A percentile compares a stretch with the other conserved stretches of the same genome.
phyloP scores from a whole-genome alignment of 2,888 invertebrate species.

The Anthophora plumipes region DNA sequence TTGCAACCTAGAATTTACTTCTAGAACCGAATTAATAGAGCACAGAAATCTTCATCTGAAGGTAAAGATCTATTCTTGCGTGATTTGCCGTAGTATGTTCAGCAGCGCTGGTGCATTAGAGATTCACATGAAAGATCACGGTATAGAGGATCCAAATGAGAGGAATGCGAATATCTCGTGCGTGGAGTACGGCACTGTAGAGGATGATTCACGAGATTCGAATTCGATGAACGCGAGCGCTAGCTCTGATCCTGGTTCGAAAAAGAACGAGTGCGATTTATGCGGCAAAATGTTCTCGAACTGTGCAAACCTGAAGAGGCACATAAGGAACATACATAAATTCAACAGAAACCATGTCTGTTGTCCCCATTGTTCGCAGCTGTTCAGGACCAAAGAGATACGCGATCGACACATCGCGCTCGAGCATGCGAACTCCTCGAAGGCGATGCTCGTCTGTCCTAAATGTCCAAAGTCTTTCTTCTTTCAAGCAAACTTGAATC shows the following conservation, averaged over 20 bases:
- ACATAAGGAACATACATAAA: slow-evolving; percentile 77
- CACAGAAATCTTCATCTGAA: slow-evolving; percentile 89
- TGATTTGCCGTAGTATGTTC: slow-evolving; percentile 87
- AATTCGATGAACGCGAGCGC: slow-evolving; percentile 57
- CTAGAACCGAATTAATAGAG: slow-evolving; percentile 87
- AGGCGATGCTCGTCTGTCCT: slow-evolving; percentile 69
- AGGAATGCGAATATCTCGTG: slow-evolving; percentile 73
- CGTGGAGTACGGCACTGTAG: slow-evolving; percentile 65
- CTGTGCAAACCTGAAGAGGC: slow-evolving; percentile 78
- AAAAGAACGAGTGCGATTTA: slow-evolving; percentile 85
- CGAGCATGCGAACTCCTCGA: slow-evolving; percentile 84
- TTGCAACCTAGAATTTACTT: slow-evolving; percentile 88
- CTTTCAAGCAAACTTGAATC: slow-evolving; percentile 73
- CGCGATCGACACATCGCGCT: slow-evolving; percentile 87
- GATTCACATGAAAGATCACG: slow-evolving; percentile 82
- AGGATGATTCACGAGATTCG: slow-evolving; percentile 48
- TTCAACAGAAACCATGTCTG: slow-evolving; percentile 84
- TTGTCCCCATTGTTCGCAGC: slow-evolving; percentile 88
- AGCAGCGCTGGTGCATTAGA: slow-evolving; percentile 86
- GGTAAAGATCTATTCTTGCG: slow-evolving; percentile 88
- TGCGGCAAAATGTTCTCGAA: slow-evolving; percentile 87
- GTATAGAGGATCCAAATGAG: slow-evolving; percentile 74
- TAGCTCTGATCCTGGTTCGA: slow-evolving; percentile 70
- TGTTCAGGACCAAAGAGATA: slow-evolving; percentile 87
- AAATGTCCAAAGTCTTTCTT: slow-evolving; percentile 63